phyloP scores from a whole-genome alignment of 2,797 vertebrate species.

The Sardinella longiceps region DNA sequence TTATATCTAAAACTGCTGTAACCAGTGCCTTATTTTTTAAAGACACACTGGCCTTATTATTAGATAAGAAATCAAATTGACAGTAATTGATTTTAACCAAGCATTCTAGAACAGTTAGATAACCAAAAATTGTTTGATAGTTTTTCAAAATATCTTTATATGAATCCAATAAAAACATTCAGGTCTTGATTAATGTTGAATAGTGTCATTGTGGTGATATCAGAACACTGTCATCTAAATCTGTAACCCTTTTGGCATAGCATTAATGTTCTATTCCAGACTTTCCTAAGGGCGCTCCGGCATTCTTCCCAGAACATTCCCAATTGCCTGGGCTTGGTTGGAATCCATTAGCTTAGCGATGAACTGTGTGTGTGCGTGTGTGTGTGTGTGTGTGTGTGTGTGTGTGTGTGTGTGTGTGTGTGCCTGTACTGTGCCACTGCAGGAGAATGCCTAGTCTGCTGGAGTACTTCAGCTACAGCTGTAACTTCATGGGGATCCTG shows the following conservation, averaged over 20 bases:
- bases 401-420: not conserved
- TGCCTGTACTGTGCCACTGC: conserved; percentile 26
- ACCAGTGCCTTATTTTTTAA: not conserved
- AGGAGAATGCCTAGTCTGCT: conserved; percentile 93
- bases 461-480: conserved; percentile 95
- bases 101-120: too few species aligned
- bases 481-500: conserved; percentile 96
- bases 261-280: not conserved
- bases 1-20: not conserved
- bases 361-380: not conserved
- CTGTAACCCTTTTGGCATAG: not conserved
- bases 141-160: too few species aligned
- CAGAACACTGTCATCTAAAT: not conserved
- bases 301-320: not conserved
- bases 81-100: too few species aligned
- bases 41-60: not conserved
- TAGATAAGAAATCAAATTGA: too few species aligned
- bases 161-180: not conserved
- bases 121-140: too few species aligned
- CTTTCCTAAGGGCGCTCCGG: not conserved
- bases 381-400: not conserved
- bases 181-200: not conserved
- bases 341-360: not conserved
- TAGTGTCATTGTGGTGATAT: not conserved
- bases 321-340: not conserved